A percentile compares a stretch with the other conserved stretches of the same genome.
phyloP scores from a whole-genome alignment of 2,797 vertebrate genomes.

The Carapus acus region DNA sequence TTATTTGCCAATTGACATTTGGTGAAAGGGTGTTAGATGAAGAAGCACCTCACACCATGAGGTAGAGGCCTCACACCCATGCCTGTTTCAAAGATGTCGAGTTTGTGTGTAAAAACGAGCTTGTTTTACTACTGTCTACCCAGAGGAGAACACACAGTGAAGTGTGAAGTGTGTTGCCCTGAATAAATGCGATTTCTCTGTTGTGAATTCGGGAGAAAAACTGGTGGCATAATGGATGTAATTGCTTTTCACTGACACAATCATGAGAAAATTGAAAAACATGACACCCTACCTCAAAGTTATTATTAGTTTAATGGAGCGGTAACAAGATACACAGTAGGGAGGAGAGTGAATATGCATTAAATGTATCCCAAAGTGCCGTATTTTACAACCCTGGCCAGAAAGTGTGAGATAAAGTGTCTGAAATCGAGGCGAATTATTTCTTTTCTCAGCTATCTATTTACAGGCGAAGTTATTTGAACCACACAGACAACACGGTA shows the following conservation, averaged over 20 bases:
- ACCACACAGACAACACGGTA: conserved; percentile 9
- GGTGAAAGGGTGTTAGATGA: conserved; percentile 61
- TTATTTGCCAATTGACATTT: conserved; percentile 66
- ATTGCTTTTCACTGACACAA: conserved; percentile 23
- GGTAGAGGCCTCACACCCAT: conserved; percentile 52
- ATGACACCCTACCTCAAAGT: too few relatives aligned
- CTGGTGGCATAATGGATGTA: conserved; percentile 40
- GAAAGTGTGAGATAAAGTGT: too few relatives aligned
- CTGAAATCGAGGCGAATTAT: too few relatives aligned
- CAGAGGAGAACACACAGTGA: conserved; percentile 12
- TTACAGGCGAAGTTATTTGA: neutral
- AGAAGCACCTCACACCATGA: conserved; percentile 62
- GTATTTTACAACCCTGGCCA: too few relatives aligned
- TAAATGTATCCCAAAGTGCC: neutral
- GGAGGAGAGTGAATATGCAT: neutral
- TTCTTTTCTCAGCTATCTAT: neutral
- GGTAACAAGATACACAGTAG: conserved; percentile 9
- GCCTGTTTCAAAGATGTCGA: conserved; percentile 56
- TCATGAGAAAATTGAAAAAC: too few relatives aligned
- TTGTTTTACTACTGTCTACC: conserved; percentile 40
- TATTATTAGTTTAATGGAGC: conserved; percentile 46
- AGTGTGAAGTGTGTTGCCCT: conserved; percentile 35
- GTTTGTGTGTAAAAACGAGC: conserved; percentile 57
- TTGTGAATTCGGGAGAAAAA: conserved; percentile 3
- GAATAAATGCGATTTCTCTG: neutral